These are phyloP conservation scores for Acropternis orthonyx DNA, from an alignment of 2,797 vertebrate species.

Conservation along the genomic window DNA sequence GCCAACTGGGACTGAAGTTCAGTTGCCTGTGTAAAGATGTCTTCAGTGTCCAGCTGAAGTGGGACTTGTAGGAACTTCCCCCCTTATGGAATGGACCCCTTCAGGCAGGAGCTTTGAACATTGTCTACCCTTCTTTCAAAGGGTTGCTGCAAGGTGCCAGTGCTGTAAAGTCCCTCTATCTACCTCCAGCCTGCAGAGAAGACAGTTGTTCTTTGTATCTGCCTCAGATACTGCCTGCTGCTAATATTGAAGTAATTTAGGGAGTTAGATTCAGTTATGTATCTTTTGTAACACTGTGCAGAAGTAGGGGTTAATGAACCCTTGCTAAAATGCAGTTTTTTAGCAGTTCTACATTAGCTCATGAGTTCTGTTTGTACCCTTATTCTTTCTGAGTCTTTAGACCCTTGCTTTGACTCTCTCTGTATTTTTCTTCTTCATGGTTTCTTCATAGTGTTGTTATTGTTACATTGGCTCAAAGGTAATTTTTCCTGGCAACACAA, in stretches of 20 bases:
- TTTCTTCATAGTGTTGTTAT: slow-evolving; percentile 22
- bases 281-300: not conserved
- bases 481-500: slow-evolving; percentile 41
- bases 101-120: not conserved
- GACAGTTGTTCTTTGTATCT: not conserved
- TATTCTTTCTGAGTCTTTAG: not conserved
- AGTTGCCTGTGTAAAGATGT: not conserved
- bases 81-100: not conserved
- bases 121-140: not conserved
- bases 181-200: not conserved
- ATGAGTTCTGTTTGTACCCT: not conserved
- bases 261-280: not conserved
- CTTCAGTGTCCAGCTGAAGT: not conserved
- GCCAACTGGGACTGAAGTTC: not conserved
- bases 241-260: not conserved
- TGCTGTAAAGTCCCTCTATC: not conserved
- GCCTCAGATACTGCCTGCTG: not conserved
- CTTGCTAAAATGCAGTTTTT: not conserved
- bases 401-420: not conserved
- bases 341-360: not conserved
- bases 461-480: slow-evolving; percentile 44
- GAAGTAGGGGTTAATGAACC: not conserved
- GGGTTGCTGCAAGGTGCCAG: not conserved
- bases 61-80: not conserved
- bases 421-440: not conserved